phyloP scores from a whole-genome alignment of 2,888 invertebrate genomes.

The Selenia dentaria region DNA sequence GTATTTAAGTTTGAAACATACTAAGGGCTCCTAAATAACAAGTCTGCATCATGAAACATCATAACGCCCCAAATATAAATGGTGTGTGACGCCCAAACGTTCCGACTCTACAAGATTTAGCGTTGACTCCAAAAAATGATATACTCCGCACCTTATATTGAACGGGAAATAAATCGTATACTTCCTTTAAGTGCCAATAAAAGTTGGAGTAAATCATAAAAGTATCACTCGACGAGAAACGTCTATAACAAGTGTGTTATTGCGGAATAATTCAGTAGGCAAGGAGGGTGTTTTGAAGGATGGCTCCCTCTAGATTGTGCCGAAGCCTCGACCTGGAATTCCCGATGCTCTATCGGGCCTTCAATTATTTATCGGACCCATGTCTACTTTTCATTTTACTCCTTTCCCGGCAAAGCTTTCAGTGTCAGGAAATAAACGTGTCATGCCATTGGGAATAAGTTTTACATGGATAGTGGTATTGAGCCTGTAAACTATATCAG shows the following conservation, averaged over 20 bases:
- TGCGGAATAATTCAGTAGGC: constrained; percentile 82
- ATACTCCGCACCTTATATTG: constrained; percentile 80
- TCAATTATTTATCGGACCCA: constrained; percentile 84
- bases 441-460: constrained; percentile 68
- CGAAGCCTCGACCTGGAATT: constrained; percentile 67
- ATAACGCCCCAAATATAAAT: constrained; percentile 54
- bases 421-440: constrained; percentile 70
- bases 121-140: constrained; percentile 76
- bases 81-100: constrained; percentile 66
- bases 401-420: constrained; percentile 73
- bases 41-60: constrained; percentile 36
- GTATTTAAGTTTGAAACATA: too few species aligned
- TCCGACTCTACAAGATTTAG: constrained; percentile 61
- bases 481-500: constrained; percentile 61
- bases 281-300: constrained; percentile 75
- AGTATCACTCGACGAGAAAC: constrained; percentile 81
- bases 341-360: constrained; percentile 80
- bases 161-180: constrained; percentile 83
- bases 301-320: constrained; percentile 74
- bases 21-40: too few species aligned
- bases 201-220: constrained; percentile 84
- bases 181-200: constrained; percentile 84
- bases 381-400: constrained; percentile 84
- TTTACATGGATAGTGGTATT: constrained; percentile 62
- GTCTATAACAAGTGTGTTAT: constrained; percentile 85